phyloP scores from a whole-genome alignment of 2,797 vertebrate genomes.

The Cephalopachus bancanus region DNA sequence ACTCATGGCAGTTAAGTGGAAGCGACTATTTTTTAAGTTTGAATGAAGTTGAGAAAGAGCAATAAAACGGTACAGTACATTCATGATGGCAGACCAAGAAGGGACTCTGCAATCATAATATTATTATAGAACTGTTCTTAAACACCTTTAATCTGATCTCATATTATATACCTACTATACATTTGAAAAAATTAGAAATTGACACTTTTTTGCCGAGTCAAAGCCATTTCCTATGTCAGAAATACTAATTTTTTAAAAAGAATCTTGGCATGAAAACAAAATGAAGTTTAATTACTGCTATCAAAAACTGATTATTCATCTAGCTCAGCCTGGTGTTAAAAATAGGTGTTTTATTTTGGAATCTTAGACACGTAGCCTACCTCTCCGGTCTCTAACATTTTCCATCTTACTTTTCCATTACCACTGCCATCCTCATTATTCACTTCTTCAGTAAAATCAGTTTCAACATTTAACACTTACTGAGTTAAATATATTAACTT shows the following conservation, averaged over 20 bases:
- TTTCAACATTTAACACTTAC: background rate
- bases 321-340: background rate
- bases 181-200: conserved; percentile 33
- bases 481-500: background rate
- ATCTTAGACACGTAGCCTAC: background rate
- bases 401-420: background rate
- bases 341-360: background rate
- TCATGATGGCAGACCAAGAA: background rate
- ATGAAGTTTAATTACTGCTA: background rate
- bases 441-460: background rate
- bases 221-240: conserved; percentile 35
- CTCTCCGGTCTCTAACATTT: background rate
- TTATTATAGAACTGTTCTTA: conserved; percentile 26
- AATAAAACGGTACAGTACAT: background rate
- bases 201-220: background rate
- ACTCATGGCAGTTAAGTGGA: conserved; percentile 79
- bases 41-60: conserved; percentile 11
- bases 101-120: background rate
- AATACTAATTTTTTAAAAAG: conserved; percentile 22
- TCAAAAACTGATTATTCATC: background rate
- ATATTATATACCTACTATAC: background rate
- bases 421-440: background rate
- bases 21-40: conserved; percentile 77
- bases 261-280: background rate
- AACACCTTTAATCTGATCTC: conserved; percentile 9